A percentile compares a stretch with the other conserved stretches of the same genome.
These are phyloP conservation scores for Pseudochirops corinnae DNA, from an alignment of 2,797 vertebrate genomes.

Conservation along the genomic window DNA sequence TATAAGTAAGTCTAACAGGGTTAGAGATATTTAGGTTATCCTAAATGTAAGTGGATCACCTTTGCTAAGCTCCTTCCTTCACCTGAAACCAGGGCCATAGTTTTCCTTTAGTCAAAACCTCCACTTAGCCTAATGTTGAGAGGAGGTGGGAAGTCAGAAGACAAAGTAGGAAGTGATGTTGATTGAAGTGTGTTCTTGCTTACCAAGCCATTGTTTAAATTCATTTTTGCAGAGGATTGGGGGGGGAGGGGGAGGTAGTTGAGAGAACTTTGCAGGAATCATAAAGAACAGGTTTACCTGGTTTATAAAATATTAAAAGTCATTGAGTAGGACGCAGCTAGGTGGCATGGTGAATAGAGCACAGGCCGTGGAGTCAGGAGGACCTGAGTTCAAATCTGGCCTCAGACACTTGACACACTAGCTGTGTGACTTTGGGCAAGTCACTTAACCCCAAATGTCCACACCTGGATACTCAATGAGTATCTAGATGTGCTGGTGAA, in stretches of 20 bases:
- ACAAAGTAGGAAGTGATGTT: background rate
- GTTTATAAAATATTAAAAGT: slow-evolving; percentile 1
- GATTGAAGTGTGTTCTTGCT: background rate
- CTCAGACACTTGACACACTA: too few species aligned
- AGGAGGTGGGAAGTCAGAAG: background rate
- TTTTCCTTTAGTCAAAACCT: background rate
- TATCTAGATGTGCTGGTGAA: background rate
- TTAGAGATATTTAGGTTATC: background rate
- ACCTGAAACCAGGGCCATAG: background rate
- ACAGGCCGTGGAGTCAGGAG: too few species aligned
- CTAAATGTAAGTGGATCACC: background rate
- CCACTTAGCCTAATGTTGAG: too few species aligned
- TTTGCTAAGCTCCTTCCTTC: background rate
- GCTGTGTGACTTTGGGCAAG: too few species aligned
- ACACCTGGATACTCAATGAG: background rate
- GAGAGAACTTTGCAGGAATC: background rate
- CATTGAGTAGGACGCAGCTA: background rate
- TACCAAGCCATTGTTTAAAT: background rate
- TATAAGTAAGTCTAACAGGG: background rate
- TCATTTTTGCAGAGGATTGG: background rate
- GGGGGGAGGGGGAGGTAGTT: rapidly evolving
- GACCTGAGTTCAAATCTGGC: too few species aligned
- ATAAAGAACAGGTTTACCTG: background rate
- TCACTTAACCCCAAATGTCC: too few species aligned
- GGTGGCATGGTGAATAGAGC: too few species aligned